Conservation (phyloP, 2,888 invertebrate genomes). For the Sepioteuthis lessoniana region DNA sequence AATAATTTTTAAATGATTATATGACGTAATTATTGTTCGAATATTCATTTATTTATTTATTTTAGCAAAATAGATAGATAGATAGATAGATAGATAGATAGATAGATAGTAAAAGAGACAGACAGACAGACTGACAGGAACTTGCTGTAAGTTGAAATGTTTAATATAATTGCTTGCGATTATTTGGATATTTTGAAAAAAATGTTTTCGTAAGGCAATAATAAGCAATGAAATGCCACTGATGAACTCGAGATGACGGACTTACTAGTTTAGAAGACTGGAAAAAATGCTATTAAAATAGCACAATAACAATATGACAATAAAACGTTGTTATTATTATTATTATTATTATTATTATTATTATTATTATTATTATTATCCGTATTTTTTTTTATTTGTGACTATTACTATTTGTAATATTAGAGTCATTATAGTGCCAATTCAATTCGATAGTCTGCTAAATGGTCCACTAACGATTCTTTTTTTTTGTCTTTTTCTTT, state of each 20-base stretch:
- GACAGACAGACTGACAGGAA: too few species aligned
- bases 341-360: not conserved
- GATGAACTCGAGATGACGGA: not conserved
- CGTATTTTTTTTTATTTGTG: not conserved
- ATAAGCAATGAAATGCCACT: not conserved
- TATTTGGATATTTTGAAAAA: not conserved
- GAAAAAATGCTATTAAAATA: not conserved
- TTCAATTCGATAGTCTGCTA: not conserved
- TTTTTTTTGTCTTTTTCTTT: not conserved
- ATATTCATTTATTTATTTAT: too few species aligned
- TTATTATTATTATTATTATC: not conserved
- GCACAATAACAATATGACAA: not conserved
- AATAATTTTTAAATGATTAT: too few species aligned
- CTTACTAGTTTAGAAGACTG: not conserved
- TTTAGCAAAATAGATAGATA: not conserved
- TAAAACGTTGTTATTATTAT: not conserved
- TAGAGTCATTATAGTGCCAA: not conserved
- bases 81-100: too few species aligned
- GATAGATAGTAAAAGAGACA: too few species aligned
- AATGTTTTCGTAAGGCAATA: not conserved
- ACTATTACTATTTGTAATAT: not conserved
- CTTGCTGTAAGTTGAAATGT: not conserved
- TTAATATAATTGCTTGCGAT: not conserved
- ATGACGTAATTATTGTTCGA: too few species aligned
- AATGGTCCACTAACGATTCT: not conserved